Evolutionary conservation across 2,797 vertebrate genomes (phyloP), one percentile per base, ranked within the genome.

Genomic region (Sebastes hubbsi): DNA sequence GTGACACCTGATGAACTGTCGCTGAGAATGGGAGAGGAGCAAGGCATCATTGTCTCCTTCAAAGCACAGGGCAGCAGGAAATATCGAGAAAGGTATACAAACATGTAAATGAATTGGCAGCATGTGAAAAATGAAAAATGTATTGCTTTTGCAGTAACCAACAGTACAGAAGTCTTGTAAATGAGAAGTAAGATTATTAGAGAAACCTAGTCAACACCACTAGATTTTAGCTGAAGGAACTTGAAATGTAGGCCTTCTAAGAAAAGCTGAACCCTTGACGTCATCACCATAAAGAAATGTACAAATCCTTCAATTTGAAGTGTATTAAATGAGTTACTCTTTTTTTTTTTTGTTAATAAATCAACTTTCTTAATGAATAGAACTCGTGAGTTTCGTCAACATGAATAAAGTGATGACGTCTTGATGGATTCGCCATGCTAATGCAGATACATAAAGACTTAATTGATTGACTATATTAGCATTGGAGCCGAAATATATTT

Each of bases 21-120:
- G 11, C 95, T 99, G 73, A 91, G 77, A 87, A 95, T 96, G 61
- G 97, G 95, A 88, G 97, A 99, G 90, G 96, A 98, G 75, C 91
- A 81, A 71, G 83, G 92, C 81, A 91, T 98, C 29, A 79, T 83
- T 27, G 89, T 99, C 64, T 94, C 94, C 10, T 99, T 97, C 93
- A 94, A 89, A 85, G 95, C 97, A 22, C 93, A 94, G 77, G 90
- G 77, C 6, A 4, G 73, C 69, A 92, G 77, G 9, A 65, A 77
- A 82, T 80, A 30, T 87, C 92, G 87, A 88, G 95, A 97, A 91
- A 97, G 97, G 99, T 99, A 96, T 20, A 18, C 18, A 71, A 6
- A 11, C 2, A 54, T 1, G 2, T 9, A 29, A 42, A 42, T 42
- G 38, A 42, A 42, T 14, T 42, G 38, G 13, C 38, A 42, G 38